Base-by-base conservation (phyloP, 2,888 invertebrate genomes). In the Flexamia atlantica region DNA sequence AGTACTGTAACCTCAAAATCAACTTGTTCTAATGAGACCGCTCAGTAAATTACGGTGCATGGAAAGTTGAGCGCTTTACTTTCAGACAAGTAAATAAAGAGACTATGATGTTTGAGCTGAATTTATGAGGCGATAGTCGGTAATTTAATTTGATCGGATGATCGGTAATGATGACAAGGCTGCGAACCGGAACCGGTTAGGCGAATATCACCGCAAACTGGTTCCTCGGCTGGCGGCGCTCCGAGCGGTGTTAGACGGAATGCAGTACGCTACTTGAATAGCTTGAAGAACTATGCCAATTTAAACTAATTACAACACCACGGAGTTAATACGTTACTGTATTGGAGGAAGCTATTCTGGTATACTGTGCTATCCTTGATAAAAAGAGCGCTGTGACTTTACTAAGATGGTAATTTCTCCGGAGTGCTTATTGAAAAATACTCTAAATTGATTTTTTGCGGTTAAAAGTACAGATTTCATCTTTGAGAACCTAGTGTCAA, bases 81-180 rank as follows among this genome's bases (percentile, higher is more conserved):
- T 28, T 64, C 64, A 14, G 64, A 28, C 64, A 17, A 30, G 64
- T 64, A 28, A 64, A 64, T 64, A 64, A 64, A 64, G 64, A 28
- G 28, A 28, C 12, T 28, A 28, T 28, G 64, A 28, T 28, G 64
- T 64, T 64, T 28, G 64, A 28, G 7, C 57, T 57, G 20, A 14
- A 23, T 23, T 57, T 57, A 57, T 46, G 53, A 2, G 30, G 14
- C 28, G 64, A 64, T 64, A 28, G 14, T 64, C 30, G 28, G 12
- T 64, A 28, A 64, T 28, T 64, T 28, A 64, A 64, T 10, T 14
- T 10, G 64, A 64, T 57, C 57, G 23, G 23, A 20, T 57, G 57
- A 57, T 64, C 64, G 14, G 28, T 64, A 64, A 64, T 64, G 64
- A 64, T 57, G 64, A 64, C 64, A 64, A 64, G 64, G 64, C 64